phyloP scores from a whole-genome alignment of 2,113 vertebrate species.

The Catagonus wagneri region DNA sequence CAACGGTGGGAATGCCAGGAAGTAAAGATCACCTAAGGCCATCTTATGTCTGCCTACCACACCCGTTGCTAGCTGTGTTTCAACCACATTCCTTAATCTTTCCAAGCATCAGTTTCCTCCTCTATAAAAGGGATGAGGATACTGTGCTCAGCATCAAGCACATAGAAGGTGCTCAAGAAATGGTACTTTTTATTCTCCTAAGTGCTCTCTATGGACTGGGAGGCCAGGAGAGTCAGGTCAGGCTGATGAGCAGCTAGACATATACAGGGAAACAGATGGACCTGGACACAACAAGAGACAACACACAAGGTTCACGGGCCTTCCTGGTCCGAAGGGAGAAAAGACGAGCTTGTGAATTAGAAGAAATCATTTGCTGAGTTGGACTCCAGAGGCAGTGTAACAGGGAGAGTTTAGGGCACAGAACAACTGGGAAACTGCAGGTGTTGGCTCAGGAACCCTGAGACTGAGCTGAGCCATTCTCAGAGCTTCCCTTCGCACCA shows the following conservation, averaged over 20 bases:
- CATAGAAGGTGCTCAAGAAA: neutral
- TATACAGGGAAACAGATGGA: neutral
- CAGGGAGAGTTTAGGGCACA: neutral
- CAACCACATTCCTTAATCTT: neutral
- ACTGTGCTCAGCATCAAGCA: neutral
- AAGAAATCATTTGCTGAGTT: neutral
- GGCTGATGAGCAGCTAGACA: neutral
- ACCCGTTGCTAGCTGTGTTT: neutral
- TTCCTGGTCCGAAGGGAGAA: neutral
- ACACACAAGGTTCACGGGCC: neutral
- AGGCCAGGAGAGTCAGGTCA: neutral
- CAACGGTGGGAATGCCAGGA: neutral
- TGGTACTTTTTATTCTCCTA: neutral
- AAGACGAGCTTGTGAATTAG: neutral
- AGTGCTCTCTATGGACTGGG: neutral
- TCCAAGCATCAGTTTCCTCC: neutral
- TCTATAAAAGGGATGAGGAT: neutral
- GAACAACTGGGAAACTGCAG: neutral
- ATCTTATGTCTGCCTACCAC: neutral
- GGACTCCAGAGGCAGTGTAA: neutral
- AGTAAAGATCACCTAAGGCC: neutral
- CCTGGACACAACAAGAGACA: too few relatives aligned
- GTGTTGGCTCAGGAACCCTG: neutral
- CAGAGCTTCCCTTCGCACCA: neutral
- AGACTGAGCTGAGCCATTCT: neutral